Base-by-base conservation (phyloP, 2,888 invertebrate species). In the Diplazon laetatorius region DNA sequence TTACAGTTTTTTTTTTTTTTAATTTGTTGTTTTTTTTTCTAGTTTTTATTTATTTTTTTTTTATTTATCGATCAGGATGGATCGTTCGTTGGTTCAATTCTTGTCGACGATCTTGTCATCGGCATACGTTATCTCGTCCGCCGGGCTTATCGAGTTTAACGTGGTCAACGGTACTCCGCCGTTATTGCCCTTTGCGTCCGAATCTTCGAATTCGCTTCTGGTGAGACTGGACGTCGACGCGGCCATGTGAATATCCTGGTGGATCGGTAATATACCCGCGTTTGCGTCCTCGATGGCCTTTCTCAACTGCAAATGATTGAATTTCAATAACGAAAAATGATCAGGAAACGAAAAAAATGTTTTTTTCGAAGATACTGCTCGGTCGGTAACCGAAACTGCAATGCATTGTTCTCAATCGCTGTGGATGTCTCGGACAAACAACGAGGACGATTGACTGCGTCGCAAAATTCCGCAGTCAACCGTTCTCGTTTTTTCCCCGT, bases 211-310 rank as follows among this genome's bases (percentile, higher is more conserved):
- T 6, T 89, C 89, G 60, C 84, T 86, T 44, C 84, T 87, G 8
- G 82, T 59, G 12, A 89, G 55, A 62, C 88, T 87, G 9, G 87
- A 86, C 37, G 85, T 86, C 30, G 90, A 89, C 0, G 82, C 81
- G 3, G 85, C 78, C n/a, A 85, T 81, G 22, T 87, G 84, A 0
- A 83, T 76, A 10, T 88, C 86, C 2, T 82, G 75, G 65, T 91
- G 91, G 35, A 89, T 88, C 57, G 93, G 93, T 59, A 94, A 91
- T 80, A 93, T 93, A 22, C 97, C 97, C 10, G 96, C 95, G 91
- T 97, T 97, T 18, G 97, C 96, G 87, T 97, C 96, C 89, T 97
- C 97, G 75, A 97, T 97, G 8, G 97, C 97, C 91, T 95, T 96
- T 76, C 97, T 94, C 44, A 97, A 92, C 95, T 96, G 90, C 12